Base-by-base conservation (phyloP, 1,140 invertebrate genomes). In the Mercenaria mercenaria region DNA sequence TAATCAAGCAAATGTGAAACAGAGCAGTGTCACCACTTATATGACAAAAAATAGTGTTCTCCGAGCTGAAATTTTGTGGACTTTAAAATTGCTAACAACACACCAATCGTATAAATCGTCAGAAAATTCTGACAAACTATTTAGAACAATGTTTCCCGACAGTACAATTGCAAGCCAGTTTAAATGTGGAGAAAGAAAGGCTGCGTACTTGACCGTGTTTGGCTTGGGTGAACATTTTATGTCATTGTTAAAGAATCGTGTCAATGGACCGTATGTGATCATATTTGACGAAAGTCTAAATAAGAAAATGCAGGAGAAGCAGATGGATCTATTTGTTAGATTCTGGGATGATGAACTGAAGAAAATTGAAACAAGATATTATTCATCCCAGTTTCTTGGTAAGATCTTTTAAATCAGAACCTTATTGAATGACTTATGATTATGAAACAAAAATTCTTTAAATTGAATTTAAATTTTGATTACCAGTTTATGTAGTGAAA, bases 301-400 rank as follows among this genome's bases (percentile, higher is more conserved):
- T 29, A 76, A 76, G n/a, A n/a, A n/a, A n/a, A n/a, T n/a, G 29
- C n/a, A 67, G 29, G 26, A 67, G 20, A 56, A 56, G 29, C 92
- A n/a, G 43, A 47, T 47, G 43, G 43, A 47, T 47, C 6, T 47
- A 47, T 8, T 47, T 15, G 15, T 47, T 8, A 15, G 90, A 23
- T 86, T 74, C 43, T 90, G 69, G 81, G 20, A 83, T 52, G 79
- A 90, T 1, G 67, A 79, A 37, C 39, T 32, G 29, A 64, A 83
- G 4, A 50, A 43, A 11, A 89, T 93, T 8, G 8, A 34, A 29
- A 86, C 86, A 18, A 56, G 88, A 23, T 92, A 92, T 64, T 52
- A 81, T 23, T 47, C 20, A 0, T 92, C 89, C 13, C 4, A 69
- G 26, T 90, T 92, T 74, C 43, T 47, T 47, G 43, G 72, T 76